Evolutionary conservation across 2,113 vertebrate genomes (phyloP).

Genomic region (Albula glossodonta): DNA sequence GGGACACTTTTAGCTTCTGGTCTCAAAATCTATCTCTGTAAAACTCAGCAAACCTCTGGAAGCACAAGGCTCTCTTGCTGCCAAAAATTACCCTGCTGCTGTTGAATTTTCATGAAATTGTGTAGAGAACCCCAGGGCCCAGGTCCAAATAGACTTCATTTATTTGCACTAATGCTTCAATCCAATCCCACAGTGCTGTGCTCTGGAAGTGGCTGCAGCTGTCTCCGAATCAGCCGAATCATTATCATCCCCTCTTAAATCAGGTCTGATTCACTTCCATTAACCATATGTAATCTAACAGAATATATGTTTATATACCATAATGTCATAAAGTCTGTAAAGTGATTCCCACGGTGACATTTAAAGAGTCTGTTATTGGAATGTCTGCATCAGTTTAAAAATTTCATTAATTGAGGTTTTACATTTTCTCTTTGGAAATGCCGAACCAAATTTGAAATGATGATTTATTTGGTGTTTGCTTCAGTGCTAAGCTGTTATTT

Average conservation of each 20-base stretch:
- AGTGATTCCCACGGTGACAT: neutral
- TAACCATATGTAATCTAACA: neutral
- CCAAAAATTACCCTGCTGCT: neutral
- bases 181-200: constrained; percentile 49
- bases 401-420: neutral
- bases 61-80: neutral
- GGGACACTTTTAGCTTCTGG: too few relatives aligned
- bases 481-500: neutral
- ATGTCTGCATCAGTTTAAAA: neutral
- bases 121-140: constrained; percentile 43
- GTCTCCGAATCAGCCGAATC: constrained; percentile 24
- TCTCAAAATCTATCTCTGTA: neutral
- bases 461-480: neutral
- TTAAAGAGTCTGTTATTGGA: neutral
- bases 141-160: constrained; percentile 54
- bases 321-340: neutral
- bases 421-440: neutral
- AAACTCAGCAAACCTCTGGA: neutral
- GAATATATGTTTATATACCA: neutral
- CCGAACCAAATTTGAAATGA: neutral
- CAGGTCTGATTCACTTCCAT: neutral
- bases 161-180: constrained; percentile 52
- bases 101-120: constrained; percentile 9
- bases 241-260: constrained; percentile 15
- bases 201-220: constrained; percentile 14